Percentiles rank a stretch among this genome's conserved stretches.
Evolutionary conservation across 2,888 invertebrate species (phyloP).

Genomic region (Synanthedon tipuliformis): DNA sequence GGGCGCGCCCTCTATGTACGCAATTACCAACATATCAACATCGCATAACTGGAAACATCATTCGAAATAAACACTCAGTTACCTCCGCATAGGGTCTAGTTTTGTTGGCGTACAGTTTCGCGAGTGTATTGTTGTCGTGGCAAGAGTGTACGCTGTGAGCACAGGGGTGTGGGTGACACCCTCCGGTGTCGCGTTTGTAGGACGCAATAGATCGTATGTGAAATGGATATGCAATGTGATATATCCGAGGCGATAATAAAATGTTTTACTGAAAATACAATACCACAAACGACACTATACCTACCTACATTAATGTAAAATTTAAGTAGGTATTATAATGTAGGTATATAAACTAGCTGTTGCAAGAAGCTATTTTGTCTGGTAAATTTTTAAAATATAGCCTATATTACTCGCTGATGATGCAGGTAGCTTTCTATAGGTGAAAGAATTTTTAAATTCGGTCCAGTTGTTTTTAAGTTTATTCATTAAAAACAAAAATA

Average conservation of each 20-base stretch:
- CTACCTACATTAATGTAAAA: too few relatives aligned
- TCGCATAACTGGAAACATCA: neutral
- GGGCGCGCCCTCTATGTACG: conserved; percentile 62
- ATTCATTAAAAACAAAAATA: too few relatives aligned
- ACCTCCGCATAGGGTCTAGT: neutral
- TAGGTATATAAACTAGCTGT: too few relatives aligned
- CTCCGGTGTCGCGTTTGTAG: conserved; percentile 53
- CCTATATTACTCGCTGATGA: too few relatives aligned
- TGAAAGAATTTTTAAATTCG: too few relatives aligned
- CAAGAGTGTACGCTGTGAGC: neutral
- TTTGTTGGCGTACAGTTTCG: neutral
- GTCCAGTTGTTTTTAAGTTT: too few relatives aligned
- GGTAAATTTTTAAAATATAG: too few relatives aligned
- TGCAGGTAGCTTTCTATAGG: too few relatives aligned
- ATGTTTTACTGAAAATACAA: too few relatives aligned
- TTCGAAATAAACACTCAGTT: neutral
- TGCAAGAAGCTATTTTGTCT: too few relatives aligned
- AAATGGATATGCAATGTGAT: conserved; percentile 62
- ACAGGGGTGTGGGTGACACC: conserved; percentile 59
- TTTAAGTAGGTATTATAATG: too few relatives aligned
- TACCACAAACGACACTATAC: too few relatives aligned
- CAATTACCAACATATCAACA: neutral
- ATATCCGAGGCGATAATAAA: conserved; percentile 11
- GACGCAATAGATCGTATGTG: conserved; percentile 58
- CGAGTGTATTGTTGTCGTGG: neutral